Evolutionary conservation across 2,797 vertebrate genomes (phyloP), one percentile per base, ranked within the genome.

Genomic region (Sebastes umbrosus): DNA sequence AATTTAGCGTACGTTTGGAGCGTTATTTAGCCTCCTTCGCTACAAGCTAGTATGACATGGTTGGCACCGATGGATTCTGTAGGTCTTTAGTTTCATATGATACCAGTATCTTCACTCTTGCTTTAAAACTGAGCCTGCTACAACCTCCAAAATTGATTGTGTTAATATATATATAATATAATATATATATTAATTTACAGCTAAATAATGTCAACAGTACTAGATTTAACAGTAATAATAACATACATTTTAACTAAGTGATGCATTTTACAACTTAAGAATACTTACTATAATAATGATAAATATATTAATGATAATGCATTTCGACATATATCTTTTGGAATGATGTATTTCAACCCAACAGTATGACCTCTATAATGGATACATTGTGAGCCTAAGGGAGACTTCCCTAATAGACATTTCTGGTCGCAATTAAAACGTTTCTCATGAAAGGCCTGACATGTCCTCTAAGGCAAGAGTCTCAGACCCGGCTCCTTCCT

Each of bases 351-450:
- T 77, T 52, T 75, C 43, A 87, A 66, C 77, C 71, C 65, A 75
- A 75, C 69, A 74, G 64, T 84, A 65, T 86, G 91, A 90, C 90
- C 85, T 87, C 85, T 87, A 71, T 92, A 90, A 91, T 88, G 83
- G 85, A 92, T 88, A 87, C 78, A 89, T 83, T 84, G 70, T 90
- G 79, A 75, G 91, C 91, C 90, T 90, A 39, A 77, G 88, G 92
- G 79, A 86, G 69, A 85, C 84, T 86, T 91, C 88, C 81, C 88
- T 94, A 93, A 92, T 92, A 93, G 94, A 94, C 93, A 91, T 92
- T 93, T 95, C 93, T 93, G 91, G 93, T 85, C 89, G 93, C 95
- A 95, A 96, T 96, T 96, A 96, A 95, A 90, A 84, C 69, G 84
- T 89, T 84, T 92, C 87, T 81, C 82, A 77, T 89, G 91, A 92